Percentiles rank a stretch among this genome's conserved stretches.
These are phyloP conservation scores for Ectobius pallidus DNA, from an alignment of 2,888 invertebrate species.

Conservation along the genomic window DNA sequence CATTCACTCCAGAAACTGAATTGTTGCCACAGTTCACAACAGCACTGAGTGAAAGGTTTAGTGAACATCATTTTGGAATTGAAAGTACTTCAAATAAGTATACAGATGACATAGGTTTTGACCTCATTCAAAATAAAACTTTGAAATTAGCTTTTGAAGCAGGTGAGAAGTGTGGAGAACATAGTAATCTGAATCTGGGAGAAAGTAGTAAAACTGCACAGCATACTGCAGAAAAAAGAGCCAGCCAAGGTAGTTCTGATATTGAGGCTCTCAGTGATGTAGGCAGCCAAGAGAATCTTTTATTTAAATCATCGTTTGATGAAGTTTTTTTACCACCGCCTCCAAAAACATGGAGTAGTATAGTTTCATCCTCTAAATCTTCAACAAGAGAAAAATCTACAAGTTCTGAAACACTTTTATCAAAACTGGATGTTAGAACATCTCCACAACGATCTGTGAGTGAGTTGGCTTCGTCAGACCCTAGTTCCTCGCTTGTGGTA, in stretches of 20 bases:
- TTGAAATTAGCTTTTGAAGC: too few species aligned
- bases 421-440: background rate
- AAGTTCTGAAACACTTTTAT: background rate
- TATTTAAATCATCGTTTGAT: conserved; percentile 1
- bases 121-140: too few species aligned
- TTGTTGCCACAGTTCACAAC: background rate
- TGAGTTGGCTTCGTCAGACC: background rate
- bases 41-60: background rate
- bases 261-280: background rate
- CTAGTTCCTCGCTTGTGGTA: background rate
- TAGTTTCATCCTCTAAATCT: conserved; percentile 14
- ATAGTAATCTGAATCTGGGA: too few species aligned
- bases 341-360: conserved; percentile 25
- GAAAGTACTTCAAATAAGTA: background rate
- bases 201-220: too few species aligned
- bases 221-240: background rate
- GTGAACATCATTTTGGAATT: conserved; percentile 7
- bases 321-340: background rate
- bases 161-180: too few species aligned
- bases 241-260: background rate
- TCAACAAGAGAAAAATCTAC: background rate
- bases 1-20: background rate
- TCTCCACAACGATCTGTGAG: background rate
- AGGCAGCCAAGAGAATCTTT: background rate
- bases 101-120: too few species aligned